These are phyloP conservation scores for Drosophila phalerata DNA, from an alignment of 2,888 invertebrate species.

Conservation along the genomic window DNA sequence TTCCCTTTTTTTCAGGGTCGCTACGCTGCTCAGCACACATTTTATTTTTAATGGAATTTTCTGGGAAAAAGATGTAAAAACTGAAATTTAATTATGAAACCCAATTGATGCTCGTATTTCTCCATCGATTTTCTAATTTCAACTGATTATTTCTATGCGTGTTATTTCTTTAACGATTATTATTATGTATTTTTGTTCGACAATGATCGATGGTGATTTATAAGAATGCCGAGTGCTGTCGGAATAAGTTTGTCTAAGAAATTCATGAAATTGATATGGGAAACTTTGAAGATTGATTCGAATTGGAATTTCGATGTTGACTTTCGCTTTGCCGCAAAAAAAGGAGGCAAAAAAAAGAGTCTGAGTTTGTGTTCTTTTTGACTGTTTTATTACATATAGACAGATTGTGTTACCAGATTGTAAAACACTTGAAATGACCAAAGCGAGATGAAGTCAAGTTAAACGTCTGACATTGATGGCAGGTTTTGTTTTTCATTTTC, in stretches of 20 bases:
- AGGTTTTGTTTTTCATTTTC: slow-evolving; percentile 76
- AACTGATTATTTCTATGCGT: slow-evolving; percentile 35
- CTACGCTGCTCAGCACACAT: slow-evolving; percentile 22
- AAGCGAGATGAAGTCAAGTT: slow-evolving; percentile 8
- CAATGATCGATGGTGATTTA: slow-evolving; percentile 81
- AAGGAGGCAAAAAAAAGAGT: slow-evolving; percentile 2
- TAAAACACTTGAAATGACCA: slow-evolving; percentile 64
- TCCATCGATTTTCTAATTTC: slow-evolving; percentile 26
- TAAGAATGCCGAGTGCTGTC: slow-evolving; percentile 55
- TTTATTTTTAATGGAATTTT: slow-evolving; percentile 44
- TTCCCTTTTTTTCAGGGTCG: slow-evolving; percentile 25
- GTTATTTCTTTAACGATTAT: slow-evolving; percentile 46
- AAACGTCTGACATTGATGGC: slow-evolving; percentile 75
- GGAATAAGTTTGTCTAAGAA: slow-evolving; percentile 36
- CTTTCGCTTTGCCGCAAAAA: slow-evolving; percentile 38
- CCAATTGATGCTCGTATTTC: slow-evolving; percentile 27
- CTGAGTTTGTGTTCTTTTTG: slow-evolving; percentile 16
- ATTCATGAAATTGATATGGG: slow-evolving; percentile 70
- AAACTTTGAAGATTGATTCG: slow-evolving; percentile 73
- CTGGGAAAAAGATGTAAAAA: slow-evolving; percentile 61
- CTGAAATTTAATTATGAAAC: slow-evolving; percentile 60
- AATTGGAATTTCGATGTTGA: slow-evolving; percentile 26
- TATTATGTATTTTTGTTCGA: slow-evolving; percentile 49
- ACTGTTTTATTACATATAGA: slow-evolving; percentile 54
- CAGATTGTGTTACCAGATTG: slow-evolving; percentile 79